Evolutionary conservation across 2,113 vertebrate genomes (phyloP).

Genomic region (Turdus rufiventris): DNA sequence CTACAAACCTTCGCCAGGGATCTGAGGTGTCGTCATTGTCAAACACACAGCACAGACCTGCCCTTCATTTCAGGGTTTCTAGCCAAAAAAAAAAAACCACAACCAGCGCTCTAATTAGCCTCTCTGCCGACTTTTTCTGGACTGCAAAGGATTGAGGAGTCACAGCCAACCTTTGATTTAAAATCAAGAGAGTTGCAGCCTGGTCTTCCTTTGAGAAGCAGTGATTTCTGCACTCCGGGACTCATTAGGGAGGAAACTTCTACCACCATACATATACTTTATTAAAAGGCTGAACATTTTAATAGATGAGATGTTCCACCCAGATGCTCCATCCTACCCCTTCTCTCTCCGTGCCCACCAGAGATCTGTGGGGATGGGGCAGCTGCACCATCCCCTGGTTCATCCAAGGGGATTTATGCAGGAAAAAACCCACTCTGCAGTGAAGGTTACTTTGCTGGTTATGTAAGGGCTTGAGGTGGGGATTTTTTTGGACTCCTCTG

Average conservation of each 20-base stretch:
- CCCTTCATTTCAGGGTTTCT: constrained; percentile 22
- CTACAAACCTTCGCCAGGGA: background rate
- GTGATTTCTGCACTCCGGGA: background rate
- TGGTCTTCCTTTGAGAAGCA: constrained; percentile 19
- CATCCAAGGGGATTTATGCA: background rate
- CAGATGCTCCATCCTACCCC: background rate
- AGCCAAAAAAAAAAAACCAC: background rate
- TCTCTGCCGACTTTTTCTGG: constrained; percentile 1
- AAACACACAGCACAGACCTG: background rate
- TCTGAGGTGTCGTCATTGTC: background rate
- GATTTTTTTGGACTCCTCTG: background rate
- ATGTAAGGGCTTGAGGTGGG: background rate
- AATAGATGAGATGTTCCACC: background rate
- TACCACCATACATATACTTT: background rate
- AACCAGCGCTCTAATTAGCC: constrained; percentile 34
- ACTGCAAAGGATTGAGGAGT: constrained; percentile 8
- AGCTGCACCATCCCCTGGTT: background rate
- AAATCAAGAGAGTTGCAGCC: constrained; percentile 40
- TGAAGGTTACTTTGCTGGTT: constrained; percentile 20
- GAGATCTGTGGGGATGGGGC: background rate
- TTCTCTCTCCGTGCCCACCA: background rate
- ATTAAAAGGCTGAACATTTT: background rate
- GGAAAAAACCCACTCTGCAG: background rate
- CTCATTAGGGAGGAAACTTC: constrained; percentile 34
- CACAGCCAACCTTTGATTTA: constrained; percentile 45